These are phyloP conservation scores for Lycocerus yunnanus DNA, from an alignment of 2,888 invertebrate genomes.

Conservation along the genomic window DNA sequence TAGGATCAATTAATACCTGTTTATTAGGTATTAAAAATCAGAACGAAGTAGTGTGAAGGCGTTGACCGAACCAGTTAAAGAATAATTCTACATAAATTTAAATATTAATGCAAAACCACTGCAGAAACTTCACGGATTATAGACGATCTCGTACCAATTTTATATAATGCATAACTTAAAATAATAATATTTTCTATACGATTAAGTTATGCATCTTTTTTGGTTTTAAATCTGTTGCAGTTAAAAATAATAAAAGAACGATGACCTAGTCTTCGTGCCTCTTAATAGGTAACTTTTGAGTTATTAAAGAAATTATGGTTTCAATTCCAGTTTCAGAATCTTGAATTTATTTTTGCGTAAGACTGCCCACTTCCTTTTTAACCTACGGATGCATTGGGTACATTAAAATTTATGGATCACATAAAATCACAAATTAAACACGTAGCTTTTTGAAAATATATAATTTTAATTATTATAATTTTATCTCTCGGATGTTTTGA, in stretches of 20 bases:
- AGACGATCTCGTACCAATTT: slow-evolving; percentile 38
- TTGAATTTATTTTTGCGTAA: slow-evolving; percentile 9
- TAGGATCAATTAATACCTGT: slow-evolving; percentile 32
- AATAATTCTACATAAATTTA: slow-evolving; percentile 47
- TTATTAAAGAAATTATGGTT: slow-evolving; percentile 16
- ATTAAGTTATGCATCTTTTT: slow-evolving; percentile 10
- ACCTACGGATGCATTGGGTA: neutral
- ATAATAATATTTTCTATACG: slow-evolving; percentile 2
- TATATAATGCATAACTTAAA: slow-evolving; percentile 1
- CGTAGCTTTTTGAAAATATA: neutral
- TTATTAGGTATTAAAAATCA: slow-evolving; percentile 43
- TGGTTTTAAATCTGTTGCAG: neutral
- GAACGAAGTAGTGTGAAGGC: slow-evolving; percentile 40
- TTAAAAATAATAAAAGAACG: neutral
- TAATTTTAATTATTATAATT: neutral
- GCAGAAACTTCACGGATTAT: slow-evolving; percentile 35
- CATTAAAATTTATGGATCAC: slow-evolving; percentile 10
- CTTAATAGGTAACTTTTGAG: neutral
- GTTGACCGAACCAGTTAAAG: slow-evolving; percentile 44
- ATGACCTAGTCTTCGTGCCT: neutral
- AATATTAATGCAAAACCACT: slow-evolving; percentile 42
- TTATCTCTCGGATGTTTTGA: neutral
- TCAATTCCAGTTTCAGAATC: slow-evolving; percentile 19
- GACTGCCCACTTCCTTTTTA: slow-evolving; percentile 12
- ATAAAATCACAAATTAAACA: slow-evolving; percentile 7